Percentiles rank a stretch among this genome's conserved stretches.
Conservation (phyloP, 92 coral and sea anemone species). For the Muricea muricata region DNA sequence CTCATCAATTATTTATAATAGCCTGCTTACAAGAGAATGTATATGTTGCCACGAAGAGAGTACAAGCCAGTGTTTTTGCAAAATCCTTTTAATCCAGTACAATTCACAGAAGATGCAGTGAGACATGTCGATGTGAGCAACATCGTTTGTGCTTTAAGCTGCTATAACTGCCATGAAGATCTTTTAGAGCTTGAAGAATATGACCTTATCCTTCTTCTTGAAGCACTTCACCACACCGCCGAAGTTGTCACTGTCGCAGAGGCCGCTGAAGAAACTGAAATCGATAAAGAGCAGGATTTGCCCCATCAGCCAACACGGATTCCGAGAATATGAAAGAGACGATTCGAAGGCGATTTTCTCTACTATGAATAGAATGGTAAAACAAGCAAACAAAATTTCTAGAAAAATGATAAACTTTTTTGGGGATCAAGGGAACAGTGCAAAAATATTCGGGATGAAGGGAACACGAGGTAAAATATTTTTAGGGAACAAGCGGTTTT, state of each 20-base stretch:
- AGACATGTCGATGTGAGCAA: conserved; percentile 67
- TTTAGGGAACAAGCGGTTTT: conserved; percentile 45
- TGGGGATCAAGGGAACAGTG: conserved; percentile 59
- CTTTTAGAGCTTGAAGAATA: conserved; percentile 58
- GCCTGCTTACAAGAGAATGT: conserved; percentile 69
- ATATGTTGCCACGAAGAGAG: conserved; percentile 60
- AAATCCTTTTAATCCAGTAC: conserved; percentile 72
- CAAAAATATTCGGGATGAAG: conserved; percentile 50
- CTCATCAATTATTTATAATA: conserved; percentile 55
- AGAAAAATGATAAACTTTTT: conserved; percentile 47
- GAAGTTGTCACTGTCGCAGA: conserved; percentile 68
- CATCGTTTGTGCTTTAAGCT: conserved; percentile 69
- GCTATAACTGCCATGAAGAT: conserved; percentile 65
- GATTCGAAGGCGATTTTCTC: conserved; percentile 64
- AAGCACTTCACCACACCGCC: conserved; percentile 69
- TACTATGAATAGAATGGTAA: conserved; percentile 65
- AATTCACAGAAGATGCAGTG: conserved; percentile 68
- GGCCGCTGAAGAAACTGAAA: conserved; percentile 66
- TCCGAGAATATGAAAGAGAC: conserved; percentile 72
- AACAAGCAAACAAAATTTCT: conserved; percentile 38
- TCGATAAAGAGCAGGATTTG: conserved; percentile 57
- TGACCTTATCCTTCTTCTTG: conserved; percentile 74
- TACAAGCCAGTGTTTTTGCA: conserved; percentile 60
- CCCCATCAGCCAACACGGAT: conserved; percentile 62
- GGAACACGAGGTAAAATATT: conserved; percentile 48